Percentiles rank a stretch among this genome's conserved stretches.
These are phyloP conservation scores for Typhlichthys subterraneus DNA, from an alignment of 2,797 vertebrate genomes.

Conservation along the genomic window DNA sequence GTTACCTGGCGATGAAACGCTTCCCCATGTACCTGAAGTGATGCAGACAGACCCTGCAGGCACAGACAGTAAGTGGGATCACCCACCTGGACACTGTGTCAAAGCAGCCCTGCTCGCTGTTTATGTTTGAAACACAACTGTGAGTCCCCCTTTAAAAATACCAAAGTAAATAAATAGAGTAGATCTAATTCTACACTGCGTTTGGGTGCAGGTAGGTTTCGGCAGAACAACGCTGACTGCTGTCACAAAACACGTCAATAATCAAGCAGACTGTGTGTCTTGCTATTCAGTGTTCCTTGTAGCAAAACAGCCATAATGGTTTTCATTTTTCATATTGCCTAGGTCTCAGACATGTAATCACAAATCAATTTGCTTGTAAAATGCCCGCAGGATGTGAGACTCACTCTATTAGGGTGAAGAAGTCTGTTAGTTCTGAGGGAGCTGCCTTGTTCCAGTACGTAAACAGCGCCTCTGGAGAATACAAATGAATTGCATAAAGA, in stretches of 20 bases:
- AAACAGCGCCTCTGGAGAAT: slow-evolving; percentile 88
- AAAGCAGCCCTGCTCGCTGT: no score
- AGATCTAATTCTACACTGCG: no score
- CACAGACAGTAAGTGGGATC: slow-evolving; percentile 10
- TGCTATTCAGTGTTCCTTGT: no score
- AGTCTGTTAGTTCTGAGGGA: slow-evolving; percentile 92
- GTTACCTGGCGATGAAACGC: slow-evolving; percentile 94
- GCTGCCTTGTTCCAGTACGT: slow-evolving; percentile 97
- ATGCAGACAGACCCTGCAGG: slow-evolving; percentile 90
- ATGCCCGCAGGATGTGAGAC: slow-evolving; percentile 46
- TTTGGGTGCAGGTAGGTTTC: no score
- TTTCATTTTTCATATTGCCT: no score
- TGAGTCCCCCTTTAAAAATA: no score
- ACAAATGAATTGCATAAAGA: not conserved
- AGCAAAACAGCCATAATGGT: no score
- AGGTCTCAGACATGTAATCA: not conserved
- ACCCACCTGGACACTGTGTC: not conserved
- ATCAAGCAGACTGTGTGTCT: no score
- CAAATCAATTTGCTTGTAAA: not conserved
- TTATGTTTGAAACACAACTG: no score
- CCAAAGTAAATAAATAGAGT: no score
- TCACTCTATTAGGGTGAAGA: slow-evolving; percentile 96
- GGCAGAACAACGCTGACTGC: no score
- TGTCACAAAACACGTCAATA: no score
- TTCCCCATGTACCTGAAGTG: slow-evolving; percentile 99